Percentiles rank a stretch among this genome's conserved stretches.
Evolutionary conservation across 2,888 invertebrate genomes (phyloP).

Genomic region (Maniola hyperantus): DNA sequence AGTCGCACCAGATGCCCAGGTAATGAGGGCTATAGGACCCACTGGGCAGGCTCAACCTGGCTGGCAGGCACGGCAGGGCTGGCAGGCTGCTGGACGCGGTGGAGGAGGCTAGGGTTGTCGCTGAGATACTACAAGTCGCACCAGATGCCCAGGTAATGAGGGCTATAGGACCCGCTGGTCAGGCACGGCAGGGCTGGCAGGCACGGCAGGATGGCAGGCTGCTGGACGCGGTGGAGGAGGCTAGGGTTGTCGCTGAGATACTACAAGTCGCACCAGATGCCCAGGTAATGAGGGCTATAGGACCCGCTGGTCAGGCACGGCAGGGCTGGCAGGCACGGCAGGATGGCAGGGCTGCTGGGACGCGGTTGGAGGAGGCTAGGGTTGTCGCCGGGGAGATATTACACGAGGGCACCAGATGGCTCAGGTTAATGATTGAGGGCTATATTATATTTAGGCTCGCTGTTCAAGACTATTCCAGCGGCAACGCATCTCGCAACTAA

Average conservation of each 20-base stretch:
- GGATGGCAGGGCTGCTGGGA: conserved; percentile 55
- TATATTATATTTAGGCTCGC: no score
- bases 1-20: conserved; percentile 58
- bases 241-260: conserved; percentile 50
- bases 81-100: conserved; percentile 56
- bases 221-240: conserved; percentile 55
- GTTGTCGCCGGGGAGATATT: no score
- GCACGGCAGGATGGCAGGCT: no score
- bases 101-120: conserved; percentile 53
- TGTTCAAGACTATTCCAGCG: no score
- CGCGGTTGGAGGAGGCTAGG: conserved; percentile 56
- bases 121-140: conserved; percentile 50
- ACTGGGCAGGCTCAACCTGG: conserved; percentile 64
- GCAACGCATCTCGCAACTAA: no score
- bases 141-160: conserved; percentile 60
- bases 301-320: conserved; percentile 40
- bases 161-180: conserved; percentile 59
- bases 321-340: conserved; percentile 57
- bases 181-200: conserved; percentile 63
- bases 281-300: not conserved
- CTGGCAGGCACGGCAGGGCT: conserved; percentile 62
- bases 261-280: conserved; percentile 47
- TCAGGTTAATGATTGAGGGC: no score
- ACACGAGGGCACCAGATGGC: no score
- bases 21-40: conserved; percentile 55